Evolutionary conservation across 2,113 vertebrate genomes (phyloP).

Genomic region (Archocentrus centrarchus): DNA sequence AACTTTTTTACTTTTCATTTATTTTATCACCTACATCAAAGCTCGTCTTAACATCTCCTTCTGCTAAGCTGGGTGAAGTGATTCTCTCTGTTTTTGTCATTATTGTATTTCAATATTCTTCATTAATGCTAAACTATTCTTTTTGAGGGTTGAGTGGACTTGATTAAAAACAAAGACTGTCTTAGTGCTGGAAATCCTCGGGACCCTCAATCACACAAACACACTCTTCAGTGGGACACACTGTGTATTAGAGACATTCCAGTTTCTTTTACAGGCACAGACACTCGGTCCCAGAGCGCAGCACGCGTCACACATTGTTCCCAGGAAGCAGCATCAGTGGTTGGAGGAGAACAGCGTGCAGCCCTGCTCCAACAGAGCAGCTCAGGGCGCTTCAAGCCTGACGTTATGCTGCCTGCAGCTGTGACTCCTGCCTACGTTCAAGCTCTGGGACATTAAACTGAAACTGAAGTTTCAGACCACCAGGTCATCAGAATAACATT

Average conservation of each 20-base stretch:
- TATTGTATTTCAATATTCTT: not conserved
- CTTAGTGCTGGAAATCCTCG: not conserved
- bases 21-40: not conserved
- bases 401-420: not conserved
- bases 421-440: not conserved
- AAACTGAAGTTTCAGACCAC: not conserved
- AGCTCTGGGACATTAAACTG: not conserved
- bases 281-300: constrained; percentile 40
- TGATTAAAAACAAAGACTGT: not conserved
- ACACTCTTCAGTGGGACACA: constrained; percentile 28
- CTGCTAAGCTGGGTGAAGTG: not conserved
- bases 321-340: constrained; percentile 22
- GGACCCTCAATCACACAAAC: not conserved
- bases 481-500: not conserved
- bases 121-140: not conserved
- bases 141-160: not conserved
- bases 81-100: not conserved
- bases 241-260: constrained; percentile 75
- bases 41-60: not conserved
- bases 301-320: constrained; percentile 51
- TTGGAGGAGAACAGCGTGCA: constrained; percentile 51
- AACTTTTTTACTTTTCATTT: not conserved
- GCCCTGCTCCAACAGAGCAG: not conserved
- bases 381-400: constrained; percentile 1
- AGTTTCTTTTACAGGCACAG: constrained; percentile 61